These are phyloP conservation scores for Carassius gibelio DNA, from an alignment of 2,113 vertebrate genomes.

Conservation along the genomic window DNA sequence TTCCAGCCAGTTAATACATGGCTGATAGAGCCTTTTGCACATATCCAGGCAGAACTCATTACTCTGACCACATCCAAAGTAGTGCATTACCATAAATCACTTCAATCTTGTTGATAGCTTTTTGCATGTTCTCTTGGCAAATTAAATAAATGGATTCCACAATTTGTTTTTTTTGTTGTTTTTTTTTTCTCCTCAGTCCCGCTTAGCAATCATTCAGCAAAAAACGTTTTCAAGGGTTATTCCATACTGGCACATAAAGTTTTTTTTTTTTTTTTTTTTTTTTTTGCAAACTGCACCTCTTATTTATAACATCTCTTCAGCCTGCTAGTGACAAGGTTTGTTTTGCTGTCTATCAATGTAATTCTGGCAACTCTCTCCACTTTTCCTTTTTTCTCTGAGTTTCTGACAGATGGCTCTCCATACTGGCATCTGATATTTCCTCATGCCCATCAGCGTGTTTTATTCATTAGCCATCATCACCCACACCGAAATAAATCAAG, in stretches of 20 bases:
- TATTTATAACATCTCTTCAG: neutral
- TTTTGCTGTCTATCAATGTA: neutral
- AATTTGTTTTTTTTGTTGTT: too few relatives aligned
- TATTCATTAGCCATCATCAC: constrained; percentile 34
- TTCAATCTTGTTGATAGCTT: neutral
- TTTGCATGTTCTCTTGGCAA: neutral
- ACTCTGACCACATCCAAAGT: neutral
- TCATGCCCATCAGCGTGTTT: constrained; percentile 16
- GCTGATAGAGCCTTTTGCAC: neutral
- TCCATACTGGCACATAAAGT: neutral
- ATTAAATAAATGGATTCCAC: neutral
- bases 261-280: neutral
- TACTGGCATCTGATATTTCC: constrained; percentile 21
- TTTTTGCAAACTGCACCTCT: neutral
- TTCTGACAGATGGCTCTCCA: constrained; percentile 47
- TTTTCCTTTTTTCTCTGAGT: constrained; percentile 32
- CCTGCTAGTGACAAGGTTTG: neutral
- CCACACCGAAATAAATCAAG: constrained; percentile 1
- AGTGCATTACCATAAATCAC: neutral
- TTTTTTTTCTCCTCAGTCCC: neutral
- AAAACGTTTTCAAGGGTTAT: neutral
- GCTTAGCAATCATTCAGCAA: neutral
- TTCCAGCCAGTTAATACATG: neutral
- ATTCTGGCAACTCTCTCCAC: neutral
- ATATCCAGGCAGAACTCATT: neutral